Percentiles rank a stretch among this genome's conserved stretches.
Evolutionary conservation across 2,797 vertebrate genomes (phyloP).

Genomic region (Myotis myotis): DNA sequence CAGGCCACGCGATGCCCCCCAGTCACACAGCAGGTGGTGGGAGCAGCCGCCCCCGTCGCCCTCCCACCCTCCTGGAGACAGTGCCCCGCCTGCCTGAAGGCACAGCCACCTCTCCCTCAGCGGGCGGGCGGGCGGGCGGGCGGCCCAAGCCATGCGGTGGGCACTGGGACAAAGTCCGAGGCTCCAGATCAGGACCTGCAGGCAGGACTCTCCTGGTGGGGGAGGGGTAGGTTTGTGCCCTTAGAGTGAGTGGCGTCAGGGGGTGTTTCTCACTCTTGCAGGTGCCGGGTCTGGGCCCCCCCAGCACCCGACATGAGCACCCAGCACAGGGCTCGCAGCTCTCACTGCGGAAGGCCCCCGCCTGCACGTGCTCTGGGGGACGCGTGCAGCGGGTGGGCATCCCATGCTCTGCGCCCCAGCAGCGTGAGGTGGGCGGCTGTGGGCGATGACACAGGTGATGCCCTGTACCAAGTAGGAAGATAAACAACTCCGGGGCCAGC

Average conservation of each 20-base stretch:
- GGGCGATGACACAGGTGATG: background rate
- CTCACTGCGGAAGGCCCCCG: background rate
- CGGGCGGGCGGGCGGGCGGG: background rate
- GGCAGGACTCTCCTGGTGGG: fast-evolving
- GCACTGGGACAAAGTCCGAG: background rate
- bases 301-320: background rate
- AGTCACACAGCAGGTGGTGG: background rate
- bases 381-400: fast-evolving
- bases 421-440: background rate
- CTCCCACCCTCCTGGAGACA: background rate
- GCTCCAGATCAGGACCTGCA: background rate
- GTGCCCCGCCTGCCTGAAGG: background rate
- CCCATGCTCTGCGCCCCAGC: background rate
- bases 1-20: background rate
- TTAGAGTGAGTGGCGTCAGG: background rate
- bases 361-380: background rate
- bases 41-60: too few species aligned
- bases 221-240: too few species aligned
- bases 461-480: background rate
- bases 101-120: too few species aligned
- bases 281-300: fast-evolving
- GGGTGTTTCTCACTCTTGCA: background rate
- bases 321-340: background rate
- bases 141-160: background rate
- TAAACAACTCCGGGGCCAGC: background rate